These are phyloP conservation scores for Gambelia wislizenii DNA, from an alignment of 2,797 vertebrate species.

Conservation along the genomic window DNA sequence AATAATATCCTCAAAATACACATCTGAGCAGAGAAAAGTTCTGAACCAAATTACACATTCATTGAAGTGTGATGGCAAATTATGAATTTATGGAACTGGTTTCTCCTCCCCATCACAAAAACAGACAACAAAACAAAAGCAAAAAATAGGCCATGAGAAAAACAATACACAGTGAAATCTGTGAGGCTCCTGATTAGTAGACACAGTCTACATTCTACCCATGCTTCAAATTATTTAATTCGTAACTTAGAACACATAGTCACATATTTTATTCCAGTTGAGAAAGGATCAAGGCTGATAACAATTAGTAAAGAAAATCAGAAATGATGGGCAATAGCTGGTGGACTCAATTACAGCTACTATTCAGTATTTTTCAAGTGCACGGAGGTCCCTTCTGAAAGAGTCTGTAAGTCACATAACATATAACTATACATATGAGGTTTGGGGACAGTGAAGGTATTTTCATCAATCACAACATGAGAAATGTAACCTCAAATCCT, in stretches of 20 bases:
- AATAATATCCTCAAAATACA: neutral
- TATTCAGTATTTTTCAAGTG: neutral
- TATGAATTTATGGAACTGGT: neutral
- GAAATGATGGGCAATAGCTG: neutral
- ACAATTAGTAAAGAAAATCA: neutral
- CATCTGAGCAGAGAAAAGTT: neutral
- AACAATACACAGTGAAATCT: neutral
- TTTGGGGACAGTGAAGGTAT: neutral
- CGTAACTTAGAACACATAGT: neutral
- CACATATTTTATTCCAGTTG: constrained; percentile 1
- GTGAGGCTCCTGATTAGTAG: neutral
- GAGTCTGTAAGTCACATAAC: neutral
- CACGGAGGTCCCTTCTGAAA: neutral
- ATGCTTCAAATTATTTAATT: neutral
- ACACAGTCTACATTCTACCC: neutral
- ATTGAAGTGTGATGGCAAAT: neutral
- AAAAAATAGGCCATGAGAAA: neutral
- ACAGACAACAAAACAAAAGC: too few species aligned
- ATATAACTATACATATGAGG: neutral
- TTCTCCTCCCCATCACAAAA: neutral
- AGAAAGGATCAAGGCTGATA: neutral
- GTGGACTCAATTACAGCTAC: neutral
- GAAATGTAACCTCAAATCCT: neutral
- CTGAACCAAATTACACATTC: neutral
- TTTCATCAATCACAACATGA: neutral